These are phyloP conservation scores for Aegithalos caudatus DNA, from an alignment of 2,113 vertebrate species.

Conservation along the genomic window DNA sequence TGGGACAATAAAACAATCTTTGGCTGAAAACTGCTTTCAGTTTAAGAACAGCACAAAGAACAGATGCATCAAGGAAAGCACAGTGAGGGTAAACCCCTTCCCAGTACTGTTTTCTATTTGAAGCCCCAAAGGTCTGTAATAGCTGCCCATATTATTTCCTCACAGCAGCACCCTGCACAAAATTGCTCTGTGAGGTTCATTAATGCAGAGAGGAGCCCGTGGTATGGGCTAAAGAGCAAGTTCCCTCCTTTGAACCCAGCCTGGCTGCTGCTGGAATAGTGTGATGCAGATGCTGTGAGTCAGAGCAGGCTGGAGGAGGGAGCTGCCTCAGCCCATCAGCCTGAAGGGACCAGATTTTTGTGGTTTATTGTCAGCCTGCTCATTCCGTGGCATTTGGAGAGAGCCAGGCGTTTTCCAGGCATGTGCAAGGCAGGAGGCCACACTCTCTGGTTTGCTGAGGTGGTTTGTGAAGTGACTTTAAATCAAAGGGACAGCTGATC, in stretches of 20 bases:
- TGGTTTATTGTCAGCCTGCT: background rate
- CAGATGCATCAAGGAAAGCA: constrained; percentile 1
- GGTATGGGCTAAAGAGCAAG: background rate
- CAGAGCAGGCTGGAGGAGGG: constrained; percentile 21
- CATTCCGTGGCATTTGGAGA: background rate
- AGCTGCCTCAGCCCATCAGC: background rate
- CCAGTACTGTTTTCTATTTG: background rate
- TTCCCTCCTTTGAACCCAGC: background rate
- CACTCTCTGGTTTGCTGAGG: background rate
- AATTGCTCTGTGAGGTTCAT: background rate
- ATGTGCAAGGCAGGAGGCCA: background rate
- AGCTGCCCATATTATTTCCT: constrained; percentile 7
- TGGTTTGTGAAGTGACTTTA: background rate
- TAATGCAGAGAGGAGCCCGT: background rate
- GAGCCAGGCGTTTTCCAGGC: background rate
- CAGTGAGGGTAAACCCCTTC: background rate
- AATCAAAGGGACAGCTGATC: background rate
- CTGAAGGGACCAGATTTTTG: background rate
- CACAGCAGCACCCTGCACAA: background rate
- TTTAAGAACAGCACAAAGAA: background rate
- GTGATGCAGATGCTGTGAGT: background rate
- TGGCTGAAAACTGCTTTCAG: background rate
- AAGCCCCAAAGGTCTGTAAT: background rate
- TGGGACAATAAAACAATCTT: constrained; percentile 13
- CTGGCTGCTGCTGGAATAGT: background rate